A percentile compares a stretch with the other conserved stretches of the same genome.
phyloP scores from a whole-genome alignment of 2,797 vertebrate genomes.

The Lophius americanus region DNA sequence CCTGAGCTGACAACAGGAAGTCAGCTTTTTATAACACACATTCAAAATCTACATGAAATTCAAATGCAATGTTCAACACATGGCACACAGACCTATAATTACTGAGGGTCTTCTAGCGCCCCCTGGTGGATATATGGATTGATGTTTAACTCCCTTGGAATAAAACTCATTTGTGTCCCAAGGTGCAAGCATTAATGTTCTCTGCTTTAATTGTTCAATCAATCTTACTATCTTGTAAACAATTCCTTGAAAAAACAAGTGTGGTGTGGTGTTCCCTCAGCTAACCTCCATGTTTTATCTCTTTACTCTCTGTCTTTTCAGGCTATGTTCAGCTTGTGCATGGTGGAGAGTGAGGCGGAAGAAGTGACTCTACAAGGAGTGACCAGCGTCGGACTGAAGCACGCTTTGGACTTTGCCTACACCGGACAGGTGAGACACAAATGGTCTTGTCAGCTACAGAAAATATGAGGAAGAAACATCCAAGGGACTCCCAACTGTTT shows the following conservation, averaged over 20 bases:
- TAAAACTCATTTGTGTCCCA: no score
- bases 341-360: slow-evolving; percentile 97
- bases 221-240: not conserved
- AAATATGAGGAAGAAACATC: not conserved
- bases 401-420: slow-evolving; percentile 96
- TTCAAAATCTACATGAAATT: no score
- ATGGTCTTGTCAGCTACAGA: not conserved
- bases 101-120: no score
- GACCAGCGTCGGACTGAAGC: slow-evolving; percentile 93
- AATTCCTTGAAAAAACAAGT: not conserved
- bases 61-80: no score
- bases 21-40: no score
- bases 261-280: slow-evolving; percentile 12
- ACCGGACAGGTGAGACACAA: slow-evolving; percentile 91
- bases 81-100: no score
- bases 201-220: no score
- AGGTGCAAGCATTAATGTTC: no score
- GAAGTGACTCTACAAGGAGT: slow-evolving; percentile 95
- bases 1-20: no score
- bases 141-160: no score
- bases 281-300: slow-evolving; percentile 37
- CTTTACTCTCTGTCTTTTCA: slow-evolving; percentile 64
- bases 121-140: no score
- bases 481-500: not conserved
- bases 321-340: slow-evolving; percentile 99